These are phyloP conservation scores for Pocillopora verrucosa DNA, from an alignment of 64 coral and sea anemone species.

Conservation along the genomic window DNA sequence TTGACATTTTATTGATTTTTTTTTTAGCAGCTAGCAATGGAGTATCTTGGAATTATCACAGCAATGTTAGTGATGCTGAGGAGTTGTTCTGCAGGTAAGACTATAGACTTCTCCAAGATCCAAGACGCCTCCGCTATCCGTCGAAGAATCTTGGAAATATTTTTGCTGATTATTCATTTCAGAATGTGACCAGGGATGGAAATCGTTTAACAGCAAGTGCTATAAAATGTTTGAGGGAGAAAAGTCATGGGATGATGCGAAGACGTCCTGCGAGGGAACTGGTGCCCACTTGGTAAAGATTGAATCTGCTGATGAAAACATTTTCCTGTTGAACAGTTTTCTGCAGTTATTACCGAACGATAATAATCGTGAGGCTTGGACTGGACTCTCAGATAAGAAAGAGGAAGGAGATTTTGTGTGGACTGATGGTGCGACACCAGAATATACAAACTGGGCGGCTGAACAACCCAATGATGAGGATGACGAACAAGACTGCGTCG, in stretches of 20 bases:
- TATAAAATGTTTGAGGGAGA: not conserved
- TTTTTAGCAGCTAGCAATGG: too few relatives aligned
- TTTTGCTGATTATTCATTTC: not conserved
- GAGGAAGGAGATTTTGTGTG: not conserved
- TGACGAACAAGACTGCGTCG: not conserved
- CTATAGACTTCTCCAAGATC: too few relatives aligned
- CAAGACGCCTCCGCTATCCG: too few relatives aligned
- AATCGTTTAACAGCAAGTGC: not conserved
- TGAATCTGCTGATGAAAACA: not conserved
- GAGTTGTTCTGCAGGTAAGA: too few relatives aligned
- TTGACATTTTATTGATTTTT: too few relatives aligned
- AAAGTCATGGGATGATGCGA: not conserved
- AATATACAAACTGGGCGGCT: not conserved
- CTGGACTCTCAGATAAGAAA: not conserved
- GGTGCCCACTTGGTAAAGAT: not conserved
- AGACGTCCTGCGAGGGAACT: not conserved
- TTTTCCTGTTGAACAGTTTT: constrained; percentile 5
- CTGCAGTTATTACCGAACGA: not conserved
- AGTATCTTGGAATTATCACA: too few relatives aligned
- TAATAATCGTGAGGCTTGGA: not conserved
- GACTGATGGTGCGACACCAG: not conserved
- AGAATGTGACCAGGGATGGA: not conserved
- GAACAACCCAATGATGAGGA: constrained; percentile 16
- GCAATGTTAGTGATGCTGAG: too few relatives aligned
- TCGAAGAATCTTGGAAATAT: too few relatives aligned